Conservation (phyloP, 2,797 vertebrate genomes). For the Huso huso region DNA sequence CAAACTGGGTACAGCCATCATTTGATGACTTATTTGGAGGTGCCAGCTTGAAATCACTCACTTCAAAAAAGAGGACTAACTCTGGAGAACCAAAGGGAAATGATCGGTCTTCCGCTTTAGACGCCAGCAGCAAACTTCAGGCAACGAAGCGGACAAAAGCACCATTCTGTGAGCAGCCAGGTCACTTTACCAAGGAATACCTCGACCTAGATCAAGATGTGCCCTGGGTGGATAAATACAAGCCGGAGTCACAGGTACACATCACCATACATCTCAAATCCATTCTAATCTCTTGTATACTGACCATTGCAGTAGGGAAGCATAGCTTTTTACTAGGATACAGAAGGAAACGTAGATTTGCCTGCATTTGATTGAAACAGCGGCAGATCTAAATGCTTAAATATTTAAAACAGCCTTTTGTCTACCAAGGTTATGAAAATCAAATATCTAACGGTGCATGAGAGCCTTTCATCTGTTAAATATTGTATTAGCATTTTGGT, state of each 20-base stretch:
- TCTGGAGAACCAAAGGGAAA: slow-evolving; percentile 36
- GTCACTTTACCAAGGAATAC: slow-evolving; percentile 24
- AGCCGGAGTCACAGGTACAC: slow-evolving; percentile 70
- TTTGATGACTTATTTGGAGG: slow-evolving; percentile 62
- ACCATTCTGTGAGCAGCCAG: slow-evolving; percentile 14
- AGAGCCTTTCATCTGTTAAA: no score
- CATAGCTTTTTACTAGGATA: no score
- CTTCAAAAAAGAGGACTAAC: slow-evolving; percentile 21
- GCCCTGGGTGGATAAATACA: slow-evolving; percentile 81
- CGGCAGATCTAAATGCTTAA: no score
- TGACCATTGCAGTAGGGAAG: no score
- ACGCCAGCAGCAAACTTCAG: slow-evolving; percentile 33
- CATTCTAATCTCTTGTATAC: no score
- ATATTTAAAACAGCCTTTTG: no score
- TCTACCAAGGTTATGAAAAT: no score
- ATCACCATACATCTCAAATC: not conserved
- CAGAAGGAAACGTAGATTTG: no score
- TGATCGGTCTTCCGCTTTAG: slow-evolving; percentile 25
- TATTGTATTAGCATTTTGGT: no score
- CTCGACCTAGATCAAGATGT: slow-evolving; percentile 47
- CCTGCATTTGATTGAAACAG: no score
- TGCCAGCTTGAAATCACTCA: slow-evolving; percentile 22
- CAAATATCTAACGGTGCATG: no score
- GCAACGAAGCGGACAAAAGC: slow-evolving; percentile 53
- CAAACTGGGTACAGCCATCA: slow-evolving; percentile 68